A percentile compares a stretch with the other conserved stretches of the same genome.
phyloP scores from a whole-genome alignment of 2,888 invertebrate genomes.

The Caprella mutica region DNA sequence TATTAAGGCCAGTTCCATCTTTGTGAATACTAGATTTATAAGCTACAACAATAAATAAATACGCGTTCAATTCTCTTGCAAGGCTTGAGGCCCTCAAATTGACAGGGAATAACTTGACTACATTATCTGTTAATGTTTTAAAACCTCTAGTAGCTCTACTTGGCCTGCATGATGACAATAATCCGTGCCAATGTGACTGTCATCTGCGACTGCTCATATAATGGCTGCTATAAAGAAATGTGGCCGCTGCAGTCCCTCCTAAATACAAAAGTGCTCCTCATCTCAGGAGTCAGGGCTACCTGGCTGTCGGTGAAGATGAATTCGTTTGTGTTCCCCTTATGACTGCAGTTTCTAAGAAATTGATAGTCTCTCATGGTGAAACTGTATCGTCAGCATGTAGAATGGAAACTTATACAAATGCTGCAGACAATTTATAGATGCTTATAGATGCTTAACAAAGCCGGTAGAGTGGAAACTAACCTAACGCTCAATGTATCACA shows the following conservation, averaged over 20 bases:
- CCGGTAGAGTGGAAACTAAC: constrained; percentile 65
- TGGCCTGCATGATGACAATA: constrained; percentile 66
- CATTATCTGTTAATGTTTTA: constrained; percentile 55
- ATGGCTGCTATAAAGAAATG: constrained; percentile 68
- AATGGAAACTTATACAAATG: constrained; percentile 54
- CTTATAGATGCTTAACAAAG: constrained; percentile 71
- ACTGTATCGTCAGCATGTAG: constrained; percentile 38
- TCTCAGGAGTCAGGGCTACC: constrained; percentile 62
- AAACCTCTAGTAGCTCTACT: constrained; percentile 64
- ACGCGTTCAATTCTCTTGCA: constrained; percentile 63
- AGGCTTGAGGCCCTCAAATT: constrained; percentile 54
- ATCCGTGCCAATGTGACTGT: constrained; percentile 86
- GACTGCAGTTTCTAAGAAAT: constrained; percentile 34
- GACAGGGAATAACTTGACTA: constrained; percentile 65
- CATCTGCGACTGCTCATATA: constrained; percentile 67
- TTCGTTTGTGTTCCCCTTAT: constrained; percentile 75
- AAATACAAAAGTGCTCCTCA: constrained; percentile 58
- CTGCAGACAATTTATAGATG: constrained; percentile 66
- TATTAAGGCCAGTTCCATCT: constrained; percentile 30
- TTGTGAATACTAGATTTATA: constrained; percentile 50
- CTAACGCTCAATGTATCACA: constrained; percentile 50
- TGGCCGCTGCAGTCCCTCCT: constrained; percentile 57
- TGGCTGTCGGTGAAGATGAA: constrained; percentile 57
- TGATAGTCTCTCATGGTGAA: constrained; percentile 33
- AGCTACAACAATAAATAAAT: too few relatives aligned